Conservation (phyloP, 2,113 vertebrate species). For the Larimichthys polyactis region DNA sequence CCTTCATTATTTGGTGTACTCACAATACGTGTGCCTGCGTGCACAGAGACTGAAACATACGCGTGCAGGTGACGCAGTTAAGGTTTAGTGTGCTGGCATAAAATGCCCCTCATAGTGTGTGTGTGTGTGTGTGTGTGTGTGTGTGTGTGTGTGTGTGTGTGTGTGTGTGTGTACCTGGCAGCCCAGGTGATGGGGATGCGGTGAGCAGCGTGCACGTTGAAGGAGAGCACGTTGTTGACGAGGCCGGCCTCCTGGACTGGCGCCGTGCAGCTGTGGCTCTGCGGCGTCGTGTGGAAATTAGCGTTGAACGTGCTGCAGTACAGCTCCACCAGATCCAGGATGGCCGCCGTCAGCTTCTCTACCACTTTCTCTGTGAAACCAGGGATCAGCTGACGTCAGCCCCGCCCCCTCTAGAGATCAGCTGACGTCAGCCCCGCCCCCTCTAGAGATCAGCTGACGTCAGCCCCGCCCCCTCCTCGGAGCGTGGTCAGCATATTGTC, state of each 20-base stretch:
- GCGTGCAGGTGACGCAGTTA: no score
- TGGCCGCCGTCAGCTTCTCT: conserved; percentile 92
- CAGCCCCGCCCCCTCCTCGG: no score
- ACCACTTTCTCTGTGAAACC: conserved; percentile 87
- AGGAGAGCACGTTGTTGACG: conserved; percentile 87
- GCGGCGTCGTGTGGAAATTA: conserved; percentile 90
- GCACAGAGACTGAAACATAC: no score
- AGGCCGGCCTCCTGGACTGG: conserved; percentile 89
- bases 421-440: no score
- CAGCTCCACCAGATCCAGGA: conserved; percentile 94
- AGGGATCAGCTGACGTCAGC: background rate
- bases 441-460: no score
- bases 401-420: no score
- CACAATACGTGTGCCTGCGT: no score
- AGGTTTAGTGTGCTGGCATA: no score
- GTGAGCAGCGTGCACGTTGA: conserved; percentile 93
- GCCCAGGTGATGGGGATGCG: conserved; percentile 97
- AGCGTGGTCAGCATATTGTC: no score
- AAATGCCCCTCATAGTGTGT: no score
- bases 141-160: background rate
- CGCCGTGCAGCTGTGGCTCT: conserved; percentile 77
- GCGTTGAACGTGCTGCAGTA: conserved; percentile 97
- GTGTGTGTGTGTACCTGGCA: conserved; percentile 86
- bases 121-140: background rate
- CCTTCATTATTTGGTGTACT: no score